These are phyloP conservation scores for Standfussiana lucernea DNA, from an alignment of 2,888 invertebrate species.

Conservation along the genomic window DNA sequence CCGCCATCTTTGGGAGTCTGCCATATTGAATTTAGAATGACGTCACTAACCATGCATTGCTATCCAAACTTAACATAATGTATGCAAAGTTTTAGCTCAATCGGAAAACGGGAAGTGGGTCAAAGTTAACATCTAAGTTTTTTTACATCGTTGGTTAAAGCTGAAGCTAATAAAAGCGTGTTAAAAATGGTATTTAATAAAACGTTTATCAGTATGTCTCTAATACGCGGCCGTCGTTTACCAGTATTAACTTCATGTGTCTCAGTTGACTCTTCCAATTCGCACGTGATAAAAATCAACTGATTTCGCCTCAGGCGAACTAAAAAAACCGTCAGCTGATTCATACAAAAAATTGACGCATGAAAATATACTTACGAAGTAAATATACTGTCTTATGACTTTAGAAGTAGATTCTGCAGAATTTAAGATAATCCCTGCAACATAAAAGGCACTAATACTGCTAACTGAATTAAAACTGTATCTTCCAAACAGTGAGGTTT, in stretches of 20 bases:
- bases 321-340: neutral
- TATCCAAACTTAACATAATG: no score
- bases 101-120: no score
- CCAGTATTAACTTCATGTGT: slow-evolving; percentile 7
- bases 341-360: neutral
- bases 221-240: neutral
- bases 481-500: neutral
- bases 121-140: no score
- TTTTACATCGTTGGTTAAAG: no score
- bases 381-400: no score
- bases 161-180: no score
- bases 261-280: slow-evolving; percentile 39
- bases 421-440: neutral
- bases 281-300: slow-evolving; percentile 61
- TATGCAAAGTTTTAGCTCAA: no score
- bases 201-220: neutral
- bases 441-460: neutral
- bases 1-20: no score
- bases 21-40: no score
- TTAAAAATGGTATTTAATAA: neutral
- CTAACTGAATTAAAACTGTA: neutral
- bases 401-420: neutral
- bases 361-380: neutral
- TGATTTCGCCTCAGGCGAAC: slow-evolving; percentile 24
- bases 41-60: no score